Percentiles rank a stretch among this genome's conserved stretches.
phyloP scores from a whole-genome alignment of 2,888 invertebrate species.

The Andrena bucephala region DNA sequence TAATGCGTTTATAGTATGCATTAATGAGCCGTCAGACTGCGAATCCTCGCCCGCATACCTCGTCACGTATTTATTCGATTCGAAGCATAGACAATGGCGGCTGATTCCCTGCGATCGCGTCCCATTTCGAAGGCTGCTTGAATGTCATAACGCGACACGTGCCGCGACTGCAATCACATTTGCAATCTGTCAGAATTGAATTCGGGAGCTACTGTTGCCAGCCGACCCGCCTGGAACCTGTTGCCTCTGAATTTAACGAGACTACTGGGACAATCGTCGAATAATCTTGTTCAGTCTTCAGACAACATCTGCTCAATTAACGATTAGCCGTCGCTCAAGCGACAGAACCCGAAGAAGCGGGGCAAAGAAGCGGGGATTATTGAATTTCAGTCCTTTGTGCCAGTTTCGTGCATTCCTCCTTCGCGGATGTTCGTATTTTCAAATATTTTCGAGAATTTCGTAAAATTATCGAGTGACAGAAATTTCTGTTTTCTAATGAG shows the following conservation, averaged over 20 bases:
- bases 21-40: not conserved
- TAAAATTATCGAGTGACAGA: too few species aligned
- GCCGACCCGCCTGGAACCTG: conserved; percentile 68
- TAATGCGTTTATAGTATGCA: not conserved
- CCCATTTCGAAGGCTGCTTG: conserved; percentile 36
- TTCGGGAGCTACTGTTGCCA: conserved; percentile 61
- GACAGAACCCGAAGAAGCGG: not conserved
- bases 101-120: conserved; percentile 35
- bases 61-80: conserved; percentile 33
- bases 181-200: conserved; percentile 66
- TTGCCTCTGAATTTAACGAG: conserved; percentile 67
- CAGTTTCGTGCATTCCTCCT: not conserved
- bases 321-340: not conserved
- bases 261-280: conserved; percentile 48
- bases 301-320: conserved; percentile 4
- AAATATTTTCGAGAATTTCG: too few species aligned
- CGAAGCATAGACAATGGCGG: conserved; percentile 41
- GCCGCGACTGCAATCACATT: conserved; percentile 67
- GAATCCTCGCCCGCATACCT: conserved; percentile 17
- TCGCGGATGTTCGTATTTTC: too few species aligned
- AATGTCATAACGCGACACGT: conserved; percentile 67
- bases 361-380: not conserved
- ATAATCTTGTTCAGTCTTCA: conserved; percentile 36
- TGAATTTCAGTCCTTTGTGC: not conserved
- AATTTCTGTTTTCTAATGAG: too few species aligned